Percentiles rank a stretch among this genome's conserved stretches.
These are phyloP conservation scores for Callipepla californica DNA, from an alignment of 2,113 vertebrate genomes.

Conservation along the genomic window DNA sequence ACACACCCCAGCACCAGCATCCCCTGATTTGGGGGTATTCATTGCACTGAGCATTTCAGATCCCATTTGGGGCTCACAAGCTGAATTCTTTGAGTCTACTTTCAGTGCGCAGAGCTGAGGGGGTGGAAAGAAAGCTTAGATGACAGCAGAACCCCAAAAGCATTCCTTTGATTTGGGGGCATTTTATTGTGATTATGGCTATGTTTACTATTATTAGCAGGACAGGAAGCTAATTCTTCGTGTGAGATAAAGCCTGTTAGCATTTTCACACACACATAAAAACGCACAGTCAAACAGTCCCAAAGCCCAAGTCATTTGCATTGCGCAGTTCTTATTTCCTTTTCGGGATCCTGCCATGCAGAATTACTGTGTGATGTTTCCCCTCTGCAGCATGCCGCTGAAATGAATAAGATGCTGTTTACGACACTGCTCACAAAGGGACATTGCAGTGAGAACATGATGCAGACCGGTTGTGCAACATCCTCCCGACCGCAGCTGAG, in stretches of 20 bases:
- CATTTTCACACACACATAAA: slow-evolving; percentile 55
- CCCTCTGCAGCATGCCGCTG: background rate
- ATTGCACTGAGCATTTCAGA: slow-evolving; percentile 3
- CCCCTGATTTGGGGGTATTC: background rate
- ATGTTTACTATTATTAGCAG: slow-evolving; percentile 22
- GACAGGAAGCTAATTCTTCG: slow-evolving; percentile 59
- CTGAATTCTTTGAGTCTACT: background rate
- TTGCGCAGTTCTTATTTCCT: background rate
- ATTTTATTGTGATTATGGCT: background rate
- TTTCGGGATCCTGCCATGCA: slow-evolving; percentile 5
- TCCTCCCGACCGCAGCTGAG: background rate
- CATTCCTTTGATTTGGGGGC: background rate
- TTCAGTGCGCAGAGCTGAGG: slow-evolving; percentile 8
- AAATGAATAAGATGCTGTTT: slow-evolving; percentile 38
- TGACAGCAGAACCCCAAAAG: background rate
- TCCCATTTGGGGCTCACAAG: background rate
- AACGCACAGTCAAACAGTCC: slow-evolving; percentile 7
- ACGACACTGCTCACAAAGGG: background rate
- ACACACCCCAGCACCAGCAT: background rate
- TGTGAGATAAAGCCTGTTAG: slow-evolving; percentile 56
- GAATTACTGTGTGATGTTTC: background rate
- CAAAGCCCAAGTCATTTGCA: background rate
- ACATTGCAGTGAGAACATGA: background rate
- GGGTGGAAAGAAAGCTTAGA: background rate
- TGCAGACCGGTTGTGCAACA: slow-evolving; percentile 29